Evolutionary conservation across 2,113 vertebrate genomes (phyloP).

Genomic region (Chionomys nivalis): DNA sequence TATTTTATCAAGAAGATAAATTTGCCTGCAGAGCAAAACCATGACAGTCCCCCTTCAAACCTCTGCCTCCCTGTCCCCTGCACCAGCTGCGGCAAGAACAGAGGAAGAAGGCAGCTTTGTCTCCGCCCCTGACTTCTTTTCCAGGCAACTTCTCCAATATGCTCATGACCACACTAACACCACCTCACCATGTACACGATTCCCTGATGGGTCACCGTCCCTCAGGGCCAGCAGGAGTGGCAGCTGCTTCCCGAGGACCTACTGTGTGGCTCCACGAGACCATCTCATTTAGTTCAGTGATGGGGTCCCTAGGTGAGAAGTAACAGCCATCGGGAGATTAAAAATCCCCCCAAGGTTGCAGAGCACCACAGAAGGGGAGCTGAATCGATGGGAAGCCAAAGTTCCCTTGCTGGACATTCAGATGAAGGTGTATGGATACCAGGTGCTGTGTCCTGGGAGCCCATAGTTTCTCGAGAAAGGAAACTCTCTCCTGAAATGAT

Average conservation of each 20-base stretch:
- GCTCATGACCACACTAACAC: background rate
- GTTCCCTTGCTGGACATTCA: background rate
- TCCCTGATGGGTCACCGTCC: background rate
- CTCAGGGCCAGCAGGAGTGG: background rate
- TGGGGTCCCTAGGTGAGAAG: background rate
- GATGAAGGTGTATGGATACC: background rate
- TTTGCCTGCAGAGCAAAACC: conserved; percentile 72
- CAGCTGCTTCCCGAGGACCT: background rate
- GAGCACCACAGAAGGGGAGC: background rate
- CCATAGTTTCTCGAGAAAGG: background rate
- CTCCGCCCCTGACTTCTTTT: background rate
- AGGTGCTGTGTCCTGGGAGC: background rate
- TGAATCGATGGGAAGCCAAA: background rate
- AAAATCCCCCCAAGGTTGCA: background rate
- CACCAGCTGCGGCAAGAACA: background rate
- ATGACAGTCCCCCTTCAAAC: background rate
- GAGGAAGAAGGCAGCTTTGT: background rate
- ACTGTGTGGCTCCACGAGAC: background rate
- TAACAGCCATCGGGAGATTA: background rate
- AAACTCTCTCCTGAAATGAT: background rate
- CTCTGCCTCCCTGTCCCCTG: background rate
- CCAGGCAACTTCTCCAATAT: background rate
- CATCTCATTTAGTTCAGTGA: background rate
- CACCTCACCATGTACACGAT: background rate
- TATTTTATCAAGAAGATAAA: conserved; percentile 82